Conservation (phyloP, 2,797 vertebrate species). For the Simalia tracyae region DNA sequence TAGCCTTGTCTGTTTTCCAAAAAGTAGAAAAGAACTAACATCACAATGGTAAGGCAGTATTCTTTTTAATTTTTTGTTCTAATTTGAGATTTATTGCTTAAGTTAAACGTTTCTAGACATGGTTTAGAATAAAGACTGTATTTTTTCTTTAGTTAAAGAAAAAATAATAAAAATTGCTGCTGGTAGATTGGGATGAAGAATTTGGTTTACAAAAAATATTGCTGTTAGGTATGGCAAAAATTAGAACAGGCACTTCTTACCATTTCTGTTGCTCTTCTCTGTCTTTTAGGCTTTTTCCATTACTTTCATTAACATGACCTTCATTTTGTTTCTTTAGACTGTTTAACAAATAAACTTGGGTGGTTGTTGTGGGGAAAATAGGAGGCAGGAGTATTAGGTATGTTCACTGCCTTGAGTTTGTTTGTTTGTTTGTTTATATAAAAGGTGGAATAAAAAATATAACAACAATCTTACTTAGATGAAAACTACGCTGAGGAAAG, state of each 20-base stretch:
- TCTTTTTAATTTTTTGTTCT: constrained; percentile 3
- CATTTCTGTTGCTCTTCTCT: constrained; percentile 46
- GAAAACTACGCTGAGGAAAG: background rate
- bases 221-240: constrained; percentile 63
- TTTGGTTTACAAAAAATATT: constrained; percentile 58
- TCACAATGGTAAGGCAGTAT: constrained; percentile 74
- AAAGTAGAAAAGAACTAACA: constrained; percentile 62
- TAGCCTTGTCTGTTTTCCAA: constrained; percentile 62
- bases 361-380: background rate
- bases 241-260: constrained; percentile 61
- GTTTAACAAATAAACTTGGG: background rate
- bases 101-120: constrained; percentile 3
- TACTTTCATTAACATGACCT: constrained; percentile 25
- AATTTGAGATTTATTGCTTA: background rate
- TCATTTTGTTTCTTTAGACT: constrained; percentile 4
- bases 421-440: background rate
- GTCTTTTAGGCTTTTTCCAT: constrained; percentile 30
- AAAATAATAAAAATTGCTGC: constrained; percentile 26
- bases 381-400: background rate
- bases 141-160: constrained; percentile 25
- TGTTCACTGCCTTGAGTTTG: background rate
- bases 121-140: background rate
- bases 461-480: background rate
- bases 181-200: constrained; percentile 56
- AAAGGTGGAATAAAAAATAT: background rate